Conservation (phyloP, 2,797 vertebrate species). For the Mareca penelope region DNA sequence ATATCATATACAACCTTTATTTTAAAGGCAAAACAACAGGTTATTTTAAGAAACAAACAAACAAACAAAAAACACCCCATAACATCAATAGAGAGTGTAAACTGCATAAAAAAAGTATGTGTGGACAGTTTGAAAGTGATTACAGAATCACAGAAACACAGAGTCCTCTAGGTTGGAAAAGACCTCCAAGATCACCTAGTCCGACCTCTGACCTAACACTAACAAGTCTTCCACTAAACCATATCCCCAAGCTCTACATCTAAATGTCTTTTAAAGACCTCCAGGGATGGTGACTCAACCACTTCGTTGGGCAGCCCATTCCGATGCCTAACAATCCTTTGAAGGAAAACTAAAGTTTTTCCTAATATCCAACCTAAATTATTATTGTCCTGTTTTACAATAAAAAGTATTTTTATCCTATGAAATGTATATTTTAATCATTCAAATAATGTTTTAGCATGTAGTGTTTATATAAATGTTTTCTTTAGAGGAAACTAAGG, state of each 20-base stretch:
- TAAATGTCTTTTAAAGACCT: too few relatives aligned
- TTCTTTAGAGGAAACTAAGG: neutral
- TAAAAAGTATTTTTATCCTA: neutral
- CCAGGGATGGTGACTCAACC: too few relatives aligned
- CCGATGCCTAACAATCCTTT: too few relatives aligned
- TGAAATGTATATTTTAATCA: neutral
- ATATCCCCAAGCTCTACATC: too few relatives aligned
- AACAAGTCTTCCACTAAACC: too few relatives aligned
- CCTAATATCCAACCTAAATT: too few relatives aligned
- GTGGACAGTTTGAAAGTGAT: neutral
- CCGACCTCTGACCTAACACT: too few relatives aligned
- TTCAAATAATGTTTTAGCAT: neutral
- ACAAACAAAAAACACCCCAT: fast-evolving
- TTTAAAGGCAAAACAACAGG: neutral
- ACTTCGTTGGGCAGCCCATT: too few relatives aligned
- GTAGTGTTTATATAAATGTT: neutral
- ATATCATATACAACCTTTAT: neutral
- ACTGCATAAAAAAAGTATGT: neutral
- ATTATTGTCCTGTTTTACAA: neutral
- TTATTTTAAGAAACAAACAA: fast-evolving
- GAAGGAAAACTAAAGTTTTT: too few relatives aligned
- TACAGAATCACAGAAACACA: too few relatives aligned
- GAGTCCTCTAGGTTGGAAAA: too few relatives aligned
- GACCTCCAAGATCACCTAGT: too few relatives aligned
- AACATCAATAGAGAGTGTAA: neutral